Base-by-base conservation (phyloP, 2,888 invertebrate genomes). In the Bhutanitis thaidina region DNA sequence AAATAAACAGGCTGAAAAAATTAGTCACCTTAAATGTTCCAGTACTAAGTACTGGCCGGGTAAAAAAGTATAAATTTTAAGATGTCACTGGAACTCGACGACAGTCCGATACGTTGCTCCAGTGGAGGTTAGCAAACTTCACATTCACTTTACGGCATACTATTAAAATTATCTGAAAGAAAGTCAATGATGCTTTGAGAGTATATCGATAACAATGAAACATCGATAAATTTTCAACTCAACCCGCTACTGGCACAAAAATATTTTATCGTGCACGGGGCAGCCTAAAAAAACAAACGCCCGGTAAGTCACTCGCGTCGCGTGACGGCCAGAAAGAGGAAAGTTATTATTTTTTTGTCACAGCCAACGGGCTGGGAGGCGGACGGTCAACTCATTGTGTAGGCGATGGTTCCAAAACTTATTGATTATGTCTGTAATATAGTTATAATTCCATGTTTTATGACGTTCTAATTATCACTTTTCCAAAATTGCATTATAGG, bases 221-320 rank as follows among this genome's bases (percentile, higher is more conserved):
- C 53, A 69, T 79, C 76, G 76, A 77, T 51, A 51, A 35, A 4
- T 8, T 13, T 54, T 47, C 75, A 67, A 49, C 77, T 55, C 70
- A 73, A 61, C 51, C 64, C 60, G 85, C 87, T 88, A 87, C 85
- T 81, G 82, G 82, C 85, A 88, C 88, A 89, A 89, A 90, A 89
- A 88, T 78, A 74, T 77, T 85, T 88, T 85, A 87, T 87, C 86
- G 80, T 85, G 80, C 78, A 71, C 81, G 78, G 81, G 80, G 77
- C 81, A 83, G 80, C 79, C 79, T 85, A 88, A 88, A 89, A 86
- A 87, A 88, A 84, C 85, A 83, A 80, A 80, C 76, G 78, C 70
- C 67, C 82, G 77, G 88, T 88, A 88, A 86, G 86, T 88, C 86
- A 88, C 87, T 85, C 65, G 69, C 70, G 78, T 75, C 77, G 77